phyloP scores from a whole-genome alignment of 1,140 invertebrate genomes.

The Drosophila ercepeae region DNA sequence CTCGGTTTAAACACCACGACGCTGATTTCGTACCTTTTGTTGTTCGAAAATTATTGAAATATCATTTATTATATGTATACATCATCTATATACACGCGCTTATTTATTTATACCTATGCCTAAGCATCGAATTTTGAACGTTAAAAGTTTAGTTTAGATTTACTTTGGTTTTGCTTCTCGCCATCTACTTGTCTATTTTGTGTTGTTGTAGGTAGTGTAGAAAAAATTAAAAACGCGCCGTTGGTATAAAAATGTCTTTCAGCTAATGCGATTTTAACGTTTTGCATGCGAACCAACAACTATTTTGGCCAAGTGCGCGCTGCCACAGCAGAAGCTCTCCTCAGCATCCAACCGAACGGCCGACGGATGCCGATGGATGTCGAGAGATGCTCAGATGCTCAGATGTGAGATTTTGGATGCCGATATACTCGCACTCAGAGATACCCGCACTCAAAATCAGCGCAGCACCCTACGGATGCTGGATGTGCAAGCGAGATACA shows the following conservation, averaged over 20 bases:
- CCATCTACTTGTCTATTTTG: slow-evolving; percentile 1
- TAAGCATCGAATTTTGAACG: slow-evolving; percentile 54
- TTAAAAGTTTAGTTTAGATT: slow-evolving; percentile 65
- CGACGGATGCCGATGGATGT: slow-evolving; percentile 47
- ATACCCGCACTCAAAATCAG: slow-evolving; percentile 8
- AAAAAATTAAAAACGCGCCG: slow-evolving; percentile 81
- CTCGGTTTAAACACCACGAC: slow-evolving; percentile 28
- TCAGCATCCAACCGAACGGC: slow-evolving; percentile 40
- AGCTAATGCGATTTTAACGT: slow-evolving; percentile 80
- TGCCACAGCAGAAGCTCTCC: slow-evolving; percentile 71
- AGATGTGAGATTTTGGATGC: slow-evolving; percentile 34
- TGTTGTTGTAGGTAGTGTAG: slow-evolving; percentile 64
- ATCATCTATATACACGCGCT: slow-evolving; percentile 57
- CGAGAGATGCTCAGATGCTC: slow-evolving; percentile 23
- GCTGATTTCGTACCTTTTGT: slow-evolving; percentile 39
- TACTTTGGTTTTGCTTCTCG: slow-evolving; percentile 29
- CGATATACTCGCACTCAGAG: slow-evolving; percentile 17
- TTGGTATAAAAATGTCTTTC: slow-evolving; percentile 79
- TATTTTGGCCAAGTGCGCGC: slow-evolving; percentile 79
- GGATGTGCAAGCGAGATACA: slow-evolving; percentile 49
- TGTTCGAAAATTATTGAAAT: slow-evolving; percentile 74
- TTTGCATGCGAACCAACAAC: slow-evolving; percentile 82
- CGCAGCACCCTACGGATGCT: slow-evolving; percentile 17
- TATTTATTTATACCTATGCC: slow-evolving; percentile 64
- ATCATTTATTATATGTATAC: slow-evolving; percentile 60